phyloP scores from a whole-genome alignment of 2,888 invertebrate genomes.

The Drosophila prostipennis region DNA sequence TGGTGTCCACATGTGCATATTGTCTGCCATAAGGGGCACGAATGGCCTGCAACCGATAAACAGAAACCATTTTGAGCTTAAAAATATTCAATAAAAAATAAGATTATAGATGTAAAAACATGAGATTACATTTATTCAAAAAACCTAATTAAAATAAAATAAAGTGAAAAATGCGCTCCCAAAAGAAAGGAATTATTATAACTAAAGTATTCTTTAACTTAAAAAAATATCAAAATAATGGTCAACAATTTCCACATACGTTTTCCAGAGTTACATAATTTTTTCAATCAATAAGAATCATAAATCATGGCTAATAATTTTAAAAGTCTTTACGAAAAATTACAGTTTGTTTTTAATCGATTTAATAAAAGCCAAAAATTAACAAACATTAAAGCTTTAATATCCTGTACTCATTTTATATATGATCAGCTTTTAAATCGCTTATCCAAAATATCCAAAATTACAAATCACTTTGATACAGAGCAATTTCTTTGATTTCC shows the following conservation, averaged over 20 bases:
- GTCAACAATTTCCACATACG: neutral
- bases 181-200: no score
- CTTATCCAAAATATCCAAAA: neutral
- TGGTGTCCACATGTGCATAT: neutral
- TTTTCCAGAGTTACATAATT: no score
- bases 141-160: neutral
- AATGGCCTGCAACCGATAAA: constrained; percentile 6
- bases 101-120: no score
- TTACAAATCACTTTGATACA: neutral
- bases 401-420: neutral
- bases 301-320: neutral
- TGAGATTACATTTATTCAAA: neutral
- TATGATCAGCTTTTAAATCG: neutral
- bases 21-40: neutral
- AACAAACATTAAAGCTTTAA: neutral
- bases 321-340: neutral
- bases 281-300: no score
- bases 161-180: no score
- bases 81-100: no score
- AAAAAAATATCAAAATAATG: neutral
- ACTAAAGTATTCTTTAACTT: no score
- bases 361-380: neutral
- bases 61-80: neutral
- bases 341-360: neutral
- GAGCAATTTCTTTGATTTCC: neutral